Base-by-base conservation (phyloP, 2,113 vertebrate genomes). In the Baryphthengus martii region DNA sequence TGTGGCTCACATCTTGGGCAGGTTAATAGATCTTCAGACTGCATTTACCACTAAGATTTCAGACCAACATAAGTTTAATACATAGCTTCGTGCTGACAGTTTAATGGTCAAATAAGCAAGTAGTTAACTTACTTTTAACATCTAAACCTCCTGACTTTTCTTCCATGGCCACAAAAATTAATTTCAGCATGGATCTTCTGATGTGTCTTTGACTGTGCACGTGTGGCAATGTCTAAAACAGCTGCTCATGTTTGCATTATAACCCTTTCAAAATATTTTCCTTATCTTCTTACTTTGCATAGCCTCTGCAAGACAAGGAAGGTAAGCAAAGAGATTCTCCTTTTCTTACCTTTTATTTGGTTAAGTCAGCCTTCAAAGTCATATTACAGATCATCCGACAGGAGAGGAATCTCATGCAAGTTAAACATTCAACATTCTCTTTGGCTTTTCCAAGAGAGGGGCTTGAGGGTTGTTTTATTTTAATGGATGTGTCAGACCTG, bases 121-220 rank as follows among this genome's bases (percentile, higher is more conserved):
- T 94, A 97, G 89, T 96, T 97, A 97, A 98, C 93, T 97, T 93
- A 95, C 96, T 97, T 98, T 95, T 95, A 97, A 97, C 89, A 88
- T 96, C 85, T 96, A 97, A 97, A 96, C 76, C 70, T 96, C 95
- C 62, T 90, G 90, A 93, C 93, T 94, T 96, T 85, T 96, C 59
- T 91, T 89, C 62, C 47, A 25, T 7, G 84, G 78, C 75, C 91
- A 92, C 96, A 94, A 93, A 94, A 92, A 94, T 72, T 52, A 91
- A 94, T 92, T 97, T 97, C 93, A 93, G 20, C 52, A 61, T 87
- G 68, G 31, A 67, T 86, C 76, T 95, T 94, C 88, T 77, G 52
- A 87, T 75, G 37, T 85, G 83, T 81, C 83, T 94, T 97, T 88
- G 89, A 96, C 80, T 42, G 21, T 88, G 33, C 66, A 88, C 58